phyloP scores from a whole-genome alignment of 2,888 invertebrate species.

The Ophion obscuratus region DNA sequence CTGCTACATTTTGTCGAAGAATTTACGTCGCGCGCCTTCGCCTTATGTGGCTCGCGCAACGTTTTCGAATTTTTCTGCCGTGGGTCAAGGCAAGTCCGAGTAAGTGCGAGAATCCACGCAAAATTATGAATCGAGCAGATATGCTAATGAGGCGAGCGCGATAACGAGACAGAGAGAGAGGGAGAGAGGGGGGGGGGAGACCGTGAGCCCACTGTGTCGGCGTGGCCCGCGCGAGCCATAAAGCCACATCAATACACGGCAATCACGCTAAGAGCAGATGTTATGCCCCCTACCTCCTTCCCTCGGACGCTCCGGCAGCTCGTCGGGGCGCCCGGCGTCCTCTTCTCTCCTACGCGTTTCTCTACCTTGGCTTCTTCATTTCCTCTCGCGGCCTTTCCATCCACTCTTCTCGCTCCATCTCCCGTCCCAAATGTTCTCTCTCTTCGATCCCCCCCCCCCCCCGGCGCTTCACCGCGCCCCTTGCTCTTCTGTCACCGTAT shows the following conservation, averaged over 20 bases:
- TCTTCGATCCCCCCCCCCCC: no score
- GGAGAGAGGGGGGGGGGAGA: slow-evolving; percentile 9
- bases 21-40: no score
- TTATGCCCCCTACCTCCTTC: slow-evolving; percentile 73
- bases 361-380: slow-evolving; percentile 19
- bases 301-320: slow-evolving; percentile 57
- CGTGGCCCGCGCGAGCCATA: slow-evolving; percentile 77
- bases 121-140: background rate
- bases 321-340: slow-evolving; percentile 48
- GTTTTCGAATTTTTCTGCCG: no score
- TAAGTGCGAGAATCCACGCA: background rate
- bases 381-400: slow-evolving; percentile 4
- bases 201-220: slow-evolving; percentile 63
- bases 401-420: slow-evolving; percentile 42
- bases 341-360: slow-evolving; percentile 22
- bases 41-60: no score
- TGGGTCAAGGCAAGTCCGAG: background rate
- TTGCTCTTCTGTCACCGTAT: no score
- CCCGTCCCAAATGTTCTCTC: slow-evolving; percentile 30
- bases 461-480: no score
- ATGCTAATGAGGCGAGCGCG: slow-evolving; percentile 15
- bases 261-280: slow-evolving; percentile 83
- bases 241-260: slow-evolving; percentile 82
- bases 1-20: no score
- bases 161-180: slow-evolving; percentile 32